A percentile compares a stretch with the other conserved stretches of the same genome.
Evolutionary conservation across 2,113 vertebrate species (phyloP).

Genomic region (Brienomyrus brachyistius): DNA sequence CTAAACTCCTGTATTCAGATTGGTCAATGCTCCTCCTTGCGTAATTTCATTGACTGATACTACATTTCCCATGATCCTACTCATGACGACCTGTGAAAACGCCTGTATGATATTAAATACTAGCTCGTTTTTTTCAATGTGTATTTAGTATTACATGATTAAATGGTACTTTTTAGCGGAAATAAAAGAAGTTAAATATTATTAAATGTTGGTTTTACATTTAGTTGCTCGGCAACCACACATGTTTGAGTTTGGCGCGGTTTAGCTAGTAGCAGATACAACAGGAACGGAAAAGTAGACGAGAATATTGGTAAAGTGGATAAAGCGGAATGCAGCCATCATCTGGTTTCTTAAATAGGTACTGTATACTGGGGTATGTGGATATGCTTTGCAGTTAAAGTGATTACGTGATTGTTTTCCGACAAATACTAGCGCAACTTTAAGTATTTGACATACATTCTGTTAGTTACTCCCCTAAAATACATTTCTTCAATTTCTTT

Average conservation of each 20-base stretch:
- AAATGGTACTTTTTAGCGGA: not conserved
- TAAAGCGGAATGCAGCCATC: not conserved
- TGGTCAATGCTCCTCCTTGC: not conserved
- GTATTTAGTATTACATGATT: not conserved
- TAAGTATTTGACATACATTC: not conserved
- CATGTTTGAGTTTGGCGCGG: not conserved
- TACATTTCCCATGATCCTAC: slow-evolving; percentile 6
- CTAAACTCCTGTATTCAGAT: not conserved
- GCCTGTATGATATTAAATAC: not conserved
- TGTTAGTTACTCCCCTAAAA: not conserved
- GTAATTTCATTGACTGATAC: not conserved
- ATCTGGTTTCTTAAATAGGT: not conserved
- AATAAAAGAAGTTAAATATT: not conserved
- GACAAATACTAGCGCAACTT: not conserved
- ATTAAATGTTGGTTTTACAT: not conserved
- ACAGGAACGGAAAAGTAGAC: not conserved
- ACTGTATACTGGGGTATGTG: not conserved
- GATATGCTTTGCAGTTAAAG: not conserved
- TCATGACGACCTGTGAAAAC: not conserved
- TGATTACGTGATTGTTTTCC: not conserved
- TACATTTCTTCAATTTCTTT: not conserved
- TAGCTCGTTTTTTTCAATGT: not conserved
- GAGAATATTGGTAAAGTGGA: not conserved
- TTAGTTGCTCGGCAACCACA: not conserved
- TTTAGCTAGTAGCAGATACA: not conserved